A percentile compares a stretch with the other conserved stretches of the same genome.
Conservation (phyloP, 2,888 invertebrate genomes). For the Liopterus haemorrhoidalis region DNA sequence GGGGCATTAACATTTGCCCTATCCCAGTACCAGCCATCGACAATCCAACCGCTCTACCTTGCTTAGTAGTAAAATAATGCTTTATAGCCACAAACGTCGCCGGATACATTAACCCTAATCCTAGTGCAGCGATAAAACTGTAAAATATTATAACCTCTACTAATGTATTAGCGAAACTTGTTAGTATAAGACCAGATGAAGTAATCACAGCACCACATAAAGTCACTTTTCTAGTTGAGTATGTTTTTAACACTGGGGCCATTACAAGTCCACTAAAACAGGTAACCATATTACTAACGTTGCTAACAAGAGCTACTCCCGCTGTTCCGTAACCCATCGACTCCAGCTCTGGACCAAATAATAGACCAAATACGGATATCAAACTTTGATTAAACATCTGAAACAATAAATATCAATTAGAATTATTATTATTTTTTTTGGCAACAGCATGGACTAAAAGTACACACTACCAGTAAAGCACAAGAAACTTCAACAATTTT, state of each 20-base stretch:
- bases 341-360: conserved; percentile 60
- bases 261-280: conserved; percentile 64
- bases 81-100: conserved; percentile 67
- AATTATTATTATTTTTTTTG: conserved; percentile 8
- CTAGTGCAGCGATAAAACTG: conserved; percentile 55
- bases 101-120: conserved; percentile 65
- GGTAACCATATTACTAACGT: conserved; percentile 58
- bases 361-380: conserved; percentile 62
- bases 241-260: conserved; percentile 58
- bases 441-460: too few species aligned
- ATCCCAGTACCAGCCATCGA: conserved; percentile 70
- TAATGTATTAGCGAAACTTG: conserved; percentile 49
- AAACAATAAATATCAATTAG: conserved; percentile 27
- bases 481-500: too few species aligned
- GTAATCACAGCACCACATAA: conserved; percentile 51
- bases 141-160: conserved; percentile 53
- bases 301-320: conserved; percentile 62
- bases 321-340: conserved; percentile 59
- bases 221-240: conserved; percentile 52
- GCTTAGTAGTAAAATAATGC: conserved; percentile 61
- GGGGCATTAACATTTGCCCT: conserved; percentile 70
- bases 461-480: too few species aligned
- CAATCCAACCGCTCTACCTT: conserved; percentile 68
- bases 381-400: conserved; percentile 67
- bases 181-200: conserved; percentile 49